phyloP scores from a whole-genome alignment of 1,140 invertebrate species.

The Bacillus rossius region DNA sequence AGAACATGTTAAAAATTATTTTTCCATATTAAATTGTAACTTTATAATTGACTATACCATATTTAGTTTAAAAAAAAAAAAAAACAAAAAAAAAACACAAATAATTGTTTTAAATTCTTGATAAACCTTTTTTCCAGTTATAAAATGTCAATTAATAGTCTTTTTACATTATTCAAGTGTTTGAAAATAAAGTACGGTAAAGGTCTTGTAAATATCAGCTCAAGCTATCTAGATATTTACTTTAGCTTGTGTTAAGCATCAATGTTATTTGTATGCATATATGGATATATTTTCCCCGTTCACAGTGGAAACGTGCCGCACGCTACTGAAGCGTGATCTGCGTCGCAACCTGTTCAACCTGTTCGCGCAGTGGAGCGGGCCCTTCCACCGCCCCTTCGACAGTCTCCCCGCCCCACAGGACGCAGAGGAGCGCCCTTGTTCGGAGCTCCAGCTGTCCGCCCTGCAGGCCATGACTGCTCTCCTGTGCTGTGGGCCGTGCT shows the following conservation, averaged over 20 bases:
- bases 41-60: too few relatives aligned
- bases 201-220: too few relatives aligned
- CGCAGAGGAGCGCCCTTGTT: conserved; percentile 38
- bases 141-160: too few relatives aligned
- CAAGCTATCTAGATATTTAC: not conserved
- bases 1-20: too few relatives aligned
- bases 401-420: conserved; percentile 19
- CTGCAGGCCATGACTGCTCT: conserved; percentile 90
- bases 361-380: conserved; percentile 91
- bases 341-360: conserved; percentile 83
- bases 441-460: conserved; percentile 58
- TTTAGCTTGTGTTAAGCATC: not conserved
- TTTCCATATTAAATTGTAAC: too few relatives aligned
- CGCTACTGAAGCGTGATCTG: conserved; percentile 80
- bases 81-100: too few relatives aligned
- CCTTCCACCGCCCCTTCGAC: conserved; percentile 54
- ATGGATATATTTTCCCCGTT: conserved; percentile 30
- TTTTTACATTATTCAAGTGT: too few relatives aligned
- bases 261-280: not conserved
- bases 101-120: too few relatives aligned
- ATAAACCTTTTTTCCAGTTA: too few relatives aligned
- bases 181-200: too few relatives aligned
- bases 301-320: conserved; percentile 81
- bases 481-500: conserved; percentile 91
- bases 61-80: too few relatives aligned